Base-by-base conservation (phyloP, 1,140 invertebrate genomes). In the Delia radicum region DNA sequence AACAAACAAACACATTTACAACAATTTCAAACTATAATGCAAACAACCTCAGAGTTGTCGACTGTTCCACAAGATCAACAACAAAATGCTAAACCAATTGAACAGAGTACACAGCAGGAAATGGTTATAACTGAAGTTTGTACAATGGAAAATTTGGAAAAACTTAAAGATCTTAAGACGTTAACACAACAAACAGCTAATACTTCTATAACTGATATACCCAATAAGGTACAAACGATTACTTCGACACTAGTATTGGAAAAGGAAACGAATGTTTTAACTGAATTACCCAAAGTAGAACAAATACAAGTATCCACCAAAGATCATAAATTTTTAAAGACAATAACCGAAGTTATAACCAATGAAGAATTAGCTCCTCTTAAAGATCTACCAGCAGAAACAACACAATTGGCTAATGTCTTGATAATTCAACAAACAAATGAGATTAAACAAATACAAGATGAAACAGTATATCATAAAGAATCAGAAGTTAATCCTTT, bases 391-490 rank as follows among this genome's bases (percentile, higher is more conserved):
- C 69, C 55, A 7, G 62, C 5, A 55, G 6, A 0, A 7, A 21
- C 15, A 67, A 74, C 5, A 67, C 73, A 74, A 3, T 15, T 72
- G 10, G 69, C 74, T 12, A 75, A 75, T 5, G 29, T 76, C 3
- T 67, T 18, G n/a, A 24, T 21, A 12, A 73, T 75, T 12, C 26
- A 37, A 7, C 78, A 77, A 4, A 74, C 73, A 0, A 79, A 73
- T 10, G 69, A 63, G 6, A 73, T 74, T 1, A 78, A 81, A 21
- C 6, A 80, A 7, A 82, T 77, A 55, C 77, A 80, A 26, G 78
- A 78, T 18, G 79, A 81, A 72, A 63, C 75, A 10, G 28, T 74
- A 18, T 80, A 76, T 26, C n/a, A 79, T 4, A 85, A 85, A 65
- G 81, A 85, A 76, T 76, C 77, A 27, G 65, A 73, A 8, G 29